Percentiles rank a stretch among this genome's conserved stretches.
phyloP scores from a whole-genome alignment of 2,888 invertebrate species.

The Siphonodentalium dalli region DNA sequence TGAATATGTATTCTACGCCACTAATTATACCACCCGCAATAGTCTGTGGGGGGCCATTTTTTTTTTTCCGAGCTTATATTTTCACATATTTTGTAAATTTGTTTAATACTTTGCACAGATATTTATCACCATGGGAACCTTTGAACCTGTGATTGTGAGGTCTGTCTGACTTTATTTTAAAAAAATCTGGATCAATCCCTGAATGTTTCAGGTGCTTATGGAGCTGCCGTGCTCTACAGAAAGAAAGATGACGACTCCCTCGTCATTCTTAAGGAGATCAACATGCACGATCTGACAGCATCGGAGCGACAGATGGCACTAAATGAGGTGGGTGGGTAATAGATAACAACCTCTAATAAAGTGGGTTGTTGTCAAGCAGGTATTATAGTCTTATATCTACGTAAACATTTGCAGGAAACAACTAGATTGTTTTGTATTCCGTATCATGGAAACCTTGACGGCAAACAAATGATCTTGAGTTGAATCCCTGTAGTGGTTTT shows the following conservation, averaged over 20 bases:
- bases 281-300: constrained; percentile 74
- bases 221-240: constrained; percentile 75
- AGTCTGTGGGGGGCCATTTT: too few species aligned
- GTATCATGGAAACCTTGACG: too few species aligned
- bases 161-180: too few species aligned
- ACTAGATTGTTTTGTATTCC: not conserved
- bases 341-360: not conserved
- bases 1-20: too few species aligned
- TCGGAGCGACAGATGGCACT: constrained; percentile 74
- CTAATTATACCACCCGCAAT: too few species aligned
- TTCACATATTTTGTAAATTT: too few species aligned
- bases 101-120: too few species aligned
- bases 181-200: not conserved
- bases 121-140: too few species aligned
- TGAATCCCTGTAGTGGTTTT: too few species aligned
- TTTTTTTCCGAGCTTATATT: too few species aligned
- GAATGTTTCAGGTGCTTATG: constrained; percentile 71
- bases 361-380: not conserved
- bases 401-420: not conserved
- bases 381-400: not conserved
- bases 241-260: constrained; percentile 72
- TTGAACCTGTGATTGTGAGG: too few species aligned
- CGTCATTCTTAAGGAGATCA: constrained; percentile 79
- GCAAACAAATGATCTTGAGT: too few species aligned
- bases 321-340: constrained; percentile 74